Evolutionary conservation across 2,113 vertebrate species (phyloP).

Genomic region (Poeciliopsis prolifica): DNA sequence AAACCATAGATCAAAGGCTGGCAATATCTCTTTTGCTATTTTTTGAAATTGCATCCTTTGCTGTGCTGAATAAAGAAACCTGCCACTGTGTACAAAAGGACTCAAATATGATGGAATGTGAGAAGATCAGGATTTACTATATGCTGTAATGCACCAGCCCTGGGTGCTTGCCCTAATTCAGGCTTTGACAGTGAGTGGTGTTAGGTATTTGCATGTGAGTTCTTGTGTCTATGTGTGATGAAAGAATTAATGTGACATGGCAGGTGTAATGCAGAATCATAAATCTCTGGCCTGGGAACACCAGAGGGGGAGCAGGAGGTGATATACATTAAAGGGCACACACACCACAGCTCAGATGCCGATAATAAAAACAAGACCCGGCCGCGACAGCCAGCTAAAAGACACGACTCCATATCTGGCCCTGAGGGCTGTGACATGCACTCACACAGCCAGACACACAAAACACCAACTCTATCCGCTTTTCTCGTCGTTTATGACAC

Average conservation of each 20-base stretch:
- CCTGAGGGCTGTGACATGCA: slow-evolving; percentile 53
- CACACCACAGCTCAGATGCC: slow-evolving; percentile 36
- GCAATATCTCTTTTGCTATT: not conserved
- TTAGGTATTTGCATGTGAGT: slow-evolving; percentile 52
- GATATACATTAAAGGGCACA: slow-evolving; percentile 59
- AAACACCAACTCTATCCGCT: slow-evolving; percentile 62
- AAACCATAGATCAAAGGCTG: no score
- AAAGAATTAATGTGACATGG: slow-evolving; percentile 77
- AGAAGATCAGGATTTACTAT: slow-evolving; percentile 53
- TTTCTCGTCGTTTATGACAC: slow-evolving; percentile 66
- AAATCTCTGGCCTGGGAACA: slow-evolving; percentile 75
- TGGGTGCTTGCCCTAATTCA: slow-evolving; percentile 35
- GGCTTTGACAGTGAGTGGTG: slow-evolving; percentile 37
- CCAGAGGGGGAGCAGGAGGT: slow-evolving; percentile 57
- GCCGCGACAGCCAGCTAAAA: slow-evolving; percentile 63
- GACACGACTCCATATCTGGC: slow-evolving; percentile 62
- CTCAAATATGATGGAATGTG: slow-evolving; percentile 34
- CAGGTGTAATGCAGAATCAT: slow-evolving; percentile 75
- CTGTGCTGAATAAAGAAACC: slow-evolving; percentile 37
- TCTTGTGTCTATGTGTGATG: slow-evolving; percentile 67
- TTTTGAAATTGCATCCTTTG: slow-evolving; percentile 3
- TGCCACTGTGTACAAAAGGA: slow-evolving; percentile 42
- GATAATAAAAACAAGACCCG: slow-evolving; percentile 70
- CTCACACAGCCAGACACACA: slow-evolving; percentile 30
- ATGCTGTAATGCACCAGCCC: slow-evolving; percentile 15